Evolutionary conservation across 2,888 invertebrate genomes (phyloP), one percentile per base, ranked within the genome.

Genomic region (Leucoma salicis): DNA sequence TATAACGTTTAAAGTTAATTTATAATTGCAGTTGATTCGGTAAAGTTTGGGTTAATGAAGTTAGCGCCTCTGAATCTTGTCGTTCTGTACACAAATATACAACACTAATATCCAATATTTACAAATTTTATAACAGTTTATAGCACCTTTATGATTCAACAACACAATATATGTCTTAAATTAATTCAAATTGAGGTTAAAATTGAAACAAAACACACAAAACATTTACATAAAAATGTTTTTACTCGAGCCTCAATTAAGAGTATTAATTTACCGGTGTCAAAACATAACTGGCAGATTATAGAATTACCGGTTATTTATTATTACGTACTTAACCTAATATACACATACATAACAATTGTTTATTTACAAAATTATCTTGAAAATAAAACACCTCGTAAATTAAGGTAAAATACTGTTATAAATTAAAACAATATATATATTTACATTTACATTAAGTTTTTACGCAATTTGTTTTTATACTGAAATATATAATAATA

Each of bases 61-160:
- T n/a, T n/a, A n/a, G n/a, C n/a, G n/a, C n/a, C n/a, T n/a, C n/a
- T n/a, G n/a, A n/a, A n/a, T n/a, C n/a, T n/a, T n/a, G n/a, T n/a
- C n/a, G n/a, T n/a, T n/a, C n/a, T n/a, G 8, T 27, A 14, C 8
- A 7, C 13, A 7, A 29, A 29, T 25, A 42, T 36, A 25, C 48
- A 49, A 48, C 44, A 43, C 29, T 49, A 39, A 39, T 36, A 46
- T 53, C 46, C 53, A 51, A 37, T 56, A 62, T 58, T 55, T 65
- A 67, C 58, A 66, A 29, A 2, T 3, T 29, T 14, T 7, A 29
- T 14, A 14, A 45, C 38, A 31, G 14, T 44, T 39, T 45, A 44
- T 53, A 83, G 80, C 82, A 84, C 82, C 83, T 70, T 74, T 63
- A 49, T 66, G 73, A 76, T 75, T 71, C 76, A 77, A 27, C 27